Evolutionary conservation across 2,113 vertebrate species (phyloP).

Genomic region (Agapornis roseicollis): DNA sequence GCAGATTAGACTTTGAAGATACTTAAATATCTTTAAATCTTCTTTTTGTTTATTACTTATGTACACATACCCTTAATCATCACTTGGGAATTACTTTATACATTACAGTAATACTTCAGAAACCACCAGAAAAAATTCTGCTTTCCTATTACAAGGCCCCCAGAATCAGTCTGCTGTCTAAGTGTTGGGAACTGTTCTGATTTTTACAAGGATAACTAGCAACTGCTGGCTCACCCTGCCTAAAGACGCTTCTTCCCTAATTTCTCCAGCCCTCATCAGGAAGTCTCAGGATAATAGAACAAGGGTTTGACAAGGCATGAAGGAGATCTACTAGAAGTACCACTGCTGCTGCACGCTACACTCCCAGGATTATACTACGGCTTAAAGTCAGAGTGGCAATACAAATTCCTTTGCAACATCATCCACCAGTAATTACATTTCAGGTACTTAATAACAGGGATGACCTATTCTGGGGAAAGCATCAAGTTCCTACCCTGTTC

Average conservation of each 20-base stretch:
- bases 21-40: neutral
- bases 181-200: neutral
- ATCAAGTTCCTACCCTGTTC: neutral
- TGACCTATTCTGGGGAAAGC: neutral
- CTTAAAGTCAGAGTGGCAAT: neutral
- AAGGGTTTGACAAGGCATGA: neutral
- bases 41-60: neutral
- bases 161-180: neutral
- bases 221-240: neutral
- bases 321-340: neutral
- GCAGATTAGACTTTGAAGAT: neutral
- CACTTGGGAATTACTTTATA: neutral
- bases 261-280: neutral
- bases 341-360: neutral
- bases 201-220: neutral
- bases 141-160: neutral
- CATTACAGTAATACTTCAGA: neutral
- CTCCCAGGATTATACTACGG: neutral
- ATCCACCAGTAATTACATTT: neutral
- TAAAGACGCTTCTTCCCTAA: neutral
- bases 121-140: neutral
- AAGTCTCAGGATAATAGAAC: neutral
- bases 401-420: neutral
- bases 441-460: neutral
- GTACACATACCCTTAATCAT: neutral